A percentile compares a stretch with the other conserved stretches of the same genome.
Evolutionary conservation across 2,888 invertebrate species (phyloP).

Genomic region (Drosophila maculinotata): DNA sequence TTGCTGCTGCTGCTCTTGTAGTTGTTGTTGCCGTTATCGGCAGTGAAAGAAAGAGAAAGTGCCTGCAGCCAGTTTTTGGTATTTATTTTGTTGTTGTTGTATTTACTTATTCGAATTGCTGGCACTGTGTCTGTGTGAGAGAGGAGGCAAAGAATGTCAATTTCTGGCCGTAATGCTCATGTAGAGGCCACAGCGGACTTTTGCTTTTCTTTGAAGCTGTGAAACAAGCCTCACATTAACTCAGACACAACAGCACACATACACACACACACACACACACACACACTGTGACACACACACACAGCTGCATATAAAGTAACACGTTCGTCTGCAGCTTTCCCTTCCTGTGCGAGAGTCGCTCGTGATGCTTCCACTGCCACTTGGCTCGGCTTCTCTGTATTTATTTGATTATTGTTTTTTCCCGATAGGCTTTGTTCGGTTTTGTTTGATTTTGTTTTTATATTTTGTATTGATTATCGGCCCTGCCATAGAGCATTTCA

Average conservation of each 20-base stretch:
- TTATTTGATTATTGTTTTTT: slow-evolving; percentile 30
- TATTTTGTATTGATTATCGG: slow-evolving; percentile 46
- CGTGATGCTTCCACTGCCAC: slow-evolving; percentile 52
- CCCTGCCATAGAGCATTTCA: slow-evolving; percentile 51
- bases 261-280: slow-evolving; percentile 8
- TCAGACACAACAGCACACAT: slow-evolving; percentile 16
- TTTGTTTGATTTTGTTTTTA: slow-evolving; percentile 30
- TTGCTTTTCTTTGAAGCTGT: slow-evolving; percentile 83
- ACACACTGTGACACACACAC: slow-evolving; percentile 6
- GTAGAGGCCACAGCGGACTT: slow-evolving; percentile 66
- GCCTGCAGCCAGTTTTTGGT: slow-evolving; percentile 78
- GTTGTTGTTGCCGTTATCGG: slow-evolving; percentile 67
- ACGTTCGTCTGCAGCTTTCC: slow-evolving; percentile 78
- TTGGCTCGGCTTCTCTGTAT: slow-evolving; percentile 21
- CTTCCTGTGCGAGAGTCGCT: slow-evolving; percentile 78
- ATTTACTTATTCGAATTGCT: slow-evolving; percentile 73
- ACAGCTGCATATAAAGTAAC: slow-evolving; percentile 45
- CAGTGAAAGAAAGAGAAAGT: slow-evolving; percentile 83
- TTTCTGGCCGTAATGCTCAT: slow-evolving; percentile 71
- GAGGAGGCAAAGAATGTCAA: slow-evolving; percentile 81
- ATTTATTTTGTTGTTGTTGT: slow-evolving; percentile 45
- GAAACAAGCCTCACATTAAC: slow-evolving; percentile 67
- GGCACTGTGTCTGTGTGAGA: slow-evolving; percentile 40
- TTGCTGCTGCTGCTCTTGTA: slow-evolving; percentile 35
- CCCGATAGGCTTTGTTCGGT: slow-evolving; percentile 62